Percentiles rank a stretch among this genome's conserved stretches.
phyloP scores from a whole-genome alignment of 2,113 vertebrate genomes.

The Psilopogon haemacephalus region DNA sequence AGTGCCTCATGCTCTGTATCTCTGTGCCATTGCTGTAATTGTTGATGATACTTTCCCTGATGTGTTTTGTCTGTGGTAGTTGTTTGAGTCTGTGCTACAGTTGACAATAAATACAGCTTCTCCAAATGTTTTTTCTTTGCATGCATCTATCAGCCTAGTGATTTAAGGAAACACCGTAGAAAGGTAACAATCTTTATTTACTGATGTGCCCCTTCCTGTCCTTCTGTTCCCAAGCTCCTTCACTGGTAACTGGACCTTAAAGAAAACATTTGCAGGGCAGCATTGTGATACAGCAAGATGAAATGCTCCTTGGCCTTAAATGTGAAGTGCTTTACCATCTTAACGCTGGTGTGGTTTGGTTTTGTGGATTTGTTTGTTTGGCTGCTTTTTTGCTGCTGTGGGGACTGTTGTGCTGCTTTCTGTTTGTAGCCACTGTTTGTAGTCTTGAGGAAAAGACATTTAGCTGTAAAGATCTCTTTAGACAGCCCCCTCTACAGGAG shows the following conservation, averaged over 20 bases:
- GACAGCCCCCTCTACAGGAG: not conserved
- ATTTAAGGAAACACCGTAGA: slow-evolving; percentile 98
- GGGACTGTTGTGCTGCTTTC: not conserved
- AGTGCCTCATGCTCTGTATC: not conserved
- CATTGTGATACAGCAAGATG: not conserved
- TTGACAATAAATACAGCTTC: slow-evolving; percentile 62
- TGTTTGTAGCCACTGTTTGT: not conserved
- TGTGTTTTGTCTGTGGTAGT: slow-evolving; percentile 2
- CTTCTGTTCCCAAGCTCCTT: not conserved
- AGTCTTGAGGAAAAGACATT: not conserved
- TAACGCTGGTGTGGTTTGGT: not conserved
- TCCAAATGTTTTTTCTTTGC: slow-evolving; percentile 76
- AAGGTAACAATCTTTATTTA: slow-evolving; percentile 86
- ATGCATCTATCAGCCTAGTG: slow-evolving; percentile 94
- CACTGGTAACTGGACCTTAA: not conserved
- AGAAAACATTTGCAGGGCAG: not conserved
- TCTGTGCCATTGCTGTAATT: not conserved
- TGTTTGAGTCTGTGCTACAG: slow-evolving; percentile 4
- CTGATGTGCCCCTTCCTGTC: not conserved
- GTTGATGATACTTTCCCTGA: not conserved
- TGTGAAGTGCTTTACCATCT: not conserved
- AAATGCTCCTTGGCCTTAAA: not conserved
- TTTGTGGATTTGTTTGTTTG: not conserved
- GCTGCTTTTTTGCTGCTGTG: not conserved
- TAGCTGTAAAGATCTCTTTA: not conserved